Evolutionary conservation across 1,140 invertebrate genomes (phyloP).

Genomic region (Ceratina australensis): DNA sequence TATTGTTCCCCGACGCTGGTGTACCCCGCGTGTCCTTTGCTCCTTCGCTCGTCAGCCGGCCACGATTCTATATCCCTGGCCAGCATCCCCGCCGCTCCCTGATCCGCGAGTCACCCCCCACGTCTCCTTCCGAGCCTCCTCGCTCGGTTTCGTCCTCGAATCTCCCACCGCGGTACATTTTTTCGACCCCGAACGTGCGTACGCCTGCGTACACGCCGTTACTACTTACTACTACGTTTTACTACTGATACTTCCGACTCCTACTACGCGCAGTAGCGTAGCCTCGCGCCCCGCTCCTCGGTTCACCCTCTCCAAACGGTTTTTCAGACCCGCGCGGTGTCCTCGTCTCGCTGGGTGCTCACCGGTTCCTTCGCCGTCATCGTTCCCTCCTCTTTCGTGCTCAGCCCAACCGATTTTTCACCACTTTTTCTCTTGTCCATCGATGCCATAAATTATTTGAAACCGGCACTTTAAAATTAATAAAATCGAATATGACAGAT

Average conservation of each 20-base stretch:
- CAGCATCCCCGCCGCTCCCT: neutral
- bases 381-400: too few species aligned
- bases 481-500: too few species aligned
- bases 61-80: neutral
- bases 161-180: constrained; percentile 34
- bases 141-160: constrained; percentile 48
- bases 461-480: too few species aligned
- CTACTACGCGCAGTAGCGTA: constrained; percentile 62
- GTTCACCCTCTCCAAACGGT: neutral
- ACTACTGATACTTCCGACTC: constrained; percentile 57
- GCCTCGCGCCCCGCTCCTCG: constrained; percentile 35
- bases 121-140: too few species aligned
- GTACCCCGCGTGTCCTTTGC: neutral
- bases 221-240: constrained; percentile 66
- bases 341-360: neutral
- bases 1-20: neutral
- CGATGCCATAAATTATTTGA: too few species aligned
- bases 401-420: too few species aligned
- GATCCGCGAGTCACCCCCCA: too few species aligned
- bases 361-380: too few species aligned
- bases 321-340: neutral
- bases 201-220: constrained; percentile 71
- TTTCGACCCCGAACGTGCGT: constrained; percentile 63
- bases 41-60: neutral
- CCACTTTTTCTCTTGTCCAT: too few species aligned